Evolutionary conservation across 2,113 vertebrate species (phyloP).

Genomic region (Dunckerocampus dactyliophorus): DNA sequence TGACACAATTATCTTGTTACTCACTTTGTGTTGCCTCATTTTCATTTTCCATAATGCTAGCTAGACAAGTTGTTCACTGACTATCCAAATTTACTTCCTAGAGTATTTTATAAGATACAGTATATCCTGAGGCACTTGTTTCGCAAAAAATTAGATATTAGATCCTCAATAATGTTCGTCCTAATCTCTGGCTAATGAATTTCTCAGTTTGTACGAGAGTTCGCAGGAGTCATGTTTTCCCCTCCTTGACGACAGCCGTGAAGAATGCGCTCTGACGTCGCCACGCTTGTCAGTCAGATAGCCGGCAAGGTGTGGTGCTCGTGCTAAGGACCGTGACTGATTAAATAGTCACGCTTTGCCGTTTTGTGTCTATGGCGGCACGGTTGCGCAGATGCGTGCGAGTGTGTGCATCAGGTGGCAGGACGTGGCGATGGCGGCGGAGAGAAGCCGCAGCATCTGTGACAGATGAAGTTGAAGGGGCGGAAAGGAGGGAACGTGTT

Average conservation of each 20-base stretch:
- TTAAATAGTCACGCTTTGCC: conserved; percentile 48
- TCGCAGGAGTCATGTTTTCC: conserved; percentile 43
- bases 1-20: too few species aligned
- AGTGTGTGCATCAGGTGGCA: conserved; percentile 36
- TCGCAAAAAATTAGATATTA: too few species aligned
- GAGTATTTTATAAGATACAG: too few species aligned
- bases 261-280: conserved; percentile 55
- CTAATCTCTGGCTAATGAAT: conserved; percentile 45
- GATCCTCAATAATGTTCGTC: conserved; percentile 25
- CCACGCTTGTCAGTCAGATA: conserved; percentile 64
- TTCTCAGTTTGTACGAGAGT: conserved; percentile 32
- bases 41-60: too few species aligned
- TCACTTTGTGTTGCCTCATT: too few species aligned
- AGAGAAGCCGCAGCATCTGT: conserved; percentile 37
- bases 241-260: conserved; percentile 50
- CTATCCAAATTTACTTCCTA: too few species aligned
- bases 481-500: conserved; percentile 42
- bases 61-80: too few species aligned
- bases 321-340: conserved; percentile 49
- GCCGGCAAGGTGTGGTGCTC: conserved; percentile 46
- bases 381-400: conserved; percentile 1
- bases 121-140: too few species aligned
- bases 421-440: conserved; percentile 17
- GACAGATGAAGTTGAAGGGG: conserved; percentile 60
- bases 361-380: conserved; percentile 15